Evolutionary conservation across 2,113 vertebrate species (phyloP), one percentile per base, ranked within the genome.

Genomic region (Mustelus asterias): DNA sequence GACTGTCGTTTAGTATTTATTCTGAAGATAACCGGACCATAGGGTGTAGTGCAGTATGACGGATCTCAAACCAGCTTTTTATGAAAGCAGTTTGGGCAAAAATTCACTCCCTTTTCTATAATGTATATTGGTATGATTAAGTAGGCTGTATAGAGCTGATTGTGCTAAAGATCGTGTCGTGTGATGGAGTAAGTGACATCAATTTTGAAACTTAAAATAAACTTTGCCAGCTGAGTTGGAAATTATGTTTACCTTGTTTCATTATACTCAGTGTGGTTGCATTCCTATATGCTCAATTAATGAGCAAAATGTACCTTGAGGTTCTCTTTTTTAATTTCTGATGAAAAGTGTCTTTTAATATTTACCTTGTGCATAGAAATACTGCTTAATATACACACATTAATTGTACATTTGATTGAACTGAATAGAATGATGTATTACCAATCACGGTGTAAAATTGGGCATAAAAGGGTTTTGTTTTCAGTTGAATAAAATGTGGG

Each of bases 171-270:
- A 76, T 72, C 37, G 69, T 95, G 44, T 95, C 89, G 63, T 89
- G 67, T 95, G 67, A 76, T 95, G 69, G 93, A 72, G 14, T 76
- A 76, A 72, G n/a, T 93, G 60, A 37, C 60, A 65, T 93, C 89
- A 93, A 7, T 65, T 65, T 65, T 93, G 89, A 65, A 93, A 83
- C 37, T 83, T 83, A 83, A 41, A 83, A 93, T 93, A 93, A 93
- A 65, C 60, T 65, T 65, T 92, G 60, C 58, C 89, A 92, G 89
- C 89, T 94, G 67, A 29, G 37, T 95, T 94, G 41, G 69, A 70
- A 33, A 29, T 72, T 48, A 72, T 70, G 37, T 67, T 29, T 22
- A 48, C 41, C 60, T 63, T 94, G 44, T 72, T 72, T 95, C 41
- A 54, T 95, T 95, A 48, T 44, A 70, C 26, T 69, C n/a, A 44